Evolutionary conservation across 2,113 vertebrate species (phyloP).

Genomic region (Riparia riparia): DNA sequence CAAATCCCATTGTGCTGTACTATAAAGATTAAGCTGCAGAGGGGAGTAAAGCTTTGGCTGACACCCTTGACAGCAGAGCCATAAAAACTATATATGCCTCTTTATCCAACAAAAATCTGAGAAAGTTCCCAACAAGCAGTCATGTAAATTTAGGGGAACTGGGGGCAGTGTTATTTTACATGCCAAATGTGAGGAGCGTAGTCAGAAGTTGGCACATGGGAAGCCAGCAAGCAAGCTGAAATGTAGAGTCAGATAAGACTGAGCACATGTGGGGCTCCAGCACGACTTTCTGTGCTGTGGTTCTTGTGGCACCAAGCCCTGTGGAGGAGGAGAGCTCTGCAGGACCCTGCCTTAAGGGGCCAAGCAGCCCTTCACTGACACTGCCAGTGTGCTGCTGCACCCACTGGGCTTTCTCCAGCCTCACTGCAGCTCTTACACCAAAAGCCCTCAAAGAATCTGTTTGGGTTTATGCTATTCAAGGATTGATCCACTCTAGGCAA

Average conservation of each 20-base stretch:
- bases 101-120: not conserved
- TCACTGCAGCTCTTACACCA: not conserved
- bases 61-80: not conserved
- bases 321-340: not conserved
- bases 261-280: not conserved
- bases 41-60: not conserved
- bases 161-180: not conserved
- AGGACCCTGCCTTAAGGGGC: not conserved
- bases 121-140: not conserved
- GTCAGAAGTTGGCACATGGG: not conserved
- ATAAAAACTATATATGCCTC: not conserved
- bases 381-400: not conserved
- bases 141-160: not conserved
- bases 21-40: conserved; percentile 23
- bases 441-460: not conserved
- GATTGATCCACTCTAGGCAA: not conserved
- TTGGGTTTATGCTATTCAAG: not conserved
- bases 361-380: not conserved
- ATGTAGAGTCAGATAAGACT: not conserved
- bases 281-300: not conserved
- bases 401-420: not conserved
- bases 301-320: not conserved
- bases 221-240: not conserved
- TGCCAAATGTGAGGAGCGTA: fast-evolving
- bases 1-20: not conserved